Evolutionary conservation across 30 jellyfish, hydroid and myxozoan species (phyloP), one percentile per base, ranked within the genome.

Genomic region (Aurelia aurita complex sp. Pacific): DNA sequence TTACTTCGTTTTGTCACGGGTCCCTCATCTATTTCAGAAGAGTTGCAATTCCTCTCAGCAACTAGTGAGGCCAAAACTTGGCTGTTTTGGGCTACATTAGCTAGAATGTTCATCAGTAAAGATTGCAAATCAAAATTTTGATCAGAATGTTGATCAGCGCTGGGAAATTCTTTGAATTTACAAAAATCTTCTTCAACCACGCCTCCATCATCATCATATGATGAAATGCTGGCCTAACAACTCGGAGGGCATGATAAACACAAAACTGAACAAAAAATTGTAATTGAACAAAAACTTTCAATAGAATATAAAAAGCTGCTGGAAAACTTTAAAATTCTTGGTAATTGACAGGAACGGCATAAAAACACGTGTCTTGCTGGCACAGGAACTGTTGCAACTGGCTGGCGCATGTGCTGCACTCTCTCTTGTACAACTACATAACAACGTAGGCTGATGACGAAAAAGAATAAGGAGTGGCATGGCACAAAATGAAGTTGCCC

Each of bases 401-500:
- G 85, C 50, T 54, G 85, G 73, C 57, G 73, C 85, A 74, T 74
- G 85, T 57, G 57, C 85, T 74, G 85, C 85, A 34, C 85, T 73
- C 82, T 74, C 85, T 77, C 77, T 40, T 0, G 67, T 77, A 77
- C 77, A 60, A 77, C 87, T 61, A 59, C 87, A 67, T 77, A 77
- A 77, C 43, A 77, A 77, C 77, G 77, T 77, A 77, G 79, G 83
- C 77, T 61, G 87, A 64, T 77, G 77, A 77, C 87, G 68, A 77
- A 77, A 77, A 59, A 77, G 77, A 77, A 77, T 34, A 23, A 23
- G 29, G 29, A 23, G 29, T 23, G 29, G 29, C 29, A 23, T 23
- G 29, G 29, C 29, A 23, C 29, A 23, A 23, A 23, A 23, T 23
- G 29, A 23, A 23, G 29, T 23, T 23, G 29, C 29, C 29, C 29